phyloP scores from a whole-genome alignment of 2,797 vertebrate genomes.

The Chloroceryle amazona region DNA sequence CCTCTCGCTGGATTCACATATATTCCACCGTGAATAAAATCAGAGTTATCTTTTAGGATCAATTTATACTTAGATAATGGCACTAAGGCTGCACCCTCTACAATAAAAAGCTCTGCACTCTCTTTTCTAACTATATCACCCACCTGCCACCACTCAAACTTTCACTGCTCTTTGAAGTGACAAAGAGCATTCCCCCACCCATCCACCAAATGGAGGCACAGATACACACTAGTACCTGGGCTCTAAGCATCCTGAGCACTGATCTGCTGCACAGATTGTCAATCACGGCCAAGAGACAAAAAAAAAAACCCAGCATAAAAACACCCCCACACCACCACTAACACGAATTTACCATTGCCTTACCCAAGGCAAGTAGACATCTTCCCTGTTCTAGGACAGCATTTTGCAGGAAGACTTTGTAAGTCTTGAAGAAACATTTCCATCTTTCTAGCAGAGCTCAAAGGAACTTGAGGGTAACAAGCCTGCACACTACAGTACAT shows the following conservation, averaged over 20 bases:
- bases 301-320: background rate
- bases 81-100: background rate
- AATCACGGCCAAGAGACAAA: background rate
- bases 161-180: background rate
- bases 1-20: background rate
- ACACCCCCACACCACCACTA: no score
- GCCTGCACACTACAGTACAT: no score
- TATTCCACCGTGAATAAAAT: background rate
- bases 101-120: background rate
- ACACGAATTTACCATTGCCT: background rate
- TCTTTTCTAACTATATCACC: background rate
- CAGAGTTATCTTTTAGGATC: background rate
- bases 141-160: background rate
- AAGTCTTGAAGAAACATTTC: no score
- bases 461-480: no score
- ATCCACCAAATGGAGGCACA: background rate
- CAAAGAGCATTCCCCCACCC: background rate
- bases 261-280: background rate
- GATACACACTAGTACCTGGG: background rate
- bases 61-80: background rate
- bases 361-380: background rate
- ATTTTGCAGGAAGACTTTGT: no score
- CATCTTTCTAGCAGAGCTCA: no score
- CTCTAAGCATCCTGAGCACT: fast-evolving
- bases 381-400: background rate